Conservation (phyloP, 2,888 invertebrate genomes). For the Apoderus coryli region DNA sequence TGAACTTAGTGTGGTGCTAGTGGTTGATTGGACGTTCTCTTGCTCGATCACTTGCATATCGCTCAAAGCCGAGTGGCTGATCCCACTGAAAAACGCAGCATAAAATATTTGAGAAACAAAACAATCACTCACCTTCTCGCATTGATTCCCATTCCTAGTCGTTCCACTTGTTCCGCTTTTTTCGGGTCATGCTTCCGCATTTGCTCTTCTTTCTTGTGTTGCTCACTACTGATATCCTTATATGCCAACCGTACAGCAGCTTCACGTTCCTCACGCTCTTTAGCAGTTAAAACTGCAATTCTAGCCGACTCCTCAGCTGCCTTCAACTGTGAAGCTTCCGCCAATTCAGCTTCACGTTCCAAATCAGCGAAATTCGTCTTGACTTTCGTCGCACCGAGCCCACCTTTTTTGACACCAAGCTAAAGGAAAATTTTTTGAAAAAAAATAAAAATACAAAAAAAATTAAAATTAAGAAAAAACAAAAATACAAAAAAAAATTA, state of each 20-base stretch:
- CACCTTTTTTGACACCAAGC: conserved; percentile 76
- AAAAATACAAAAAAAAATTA: too few species aligned
- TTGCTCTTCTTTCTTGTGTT: conserved; percentile 58
- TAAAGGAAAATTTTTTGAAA: conserved; percentile 29
- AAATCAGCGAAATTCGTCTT: conserved; percentile 90
- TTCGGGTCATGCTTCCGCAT: conserved; percentile 59
- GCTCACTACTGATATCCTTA: conserved; percentile 49
- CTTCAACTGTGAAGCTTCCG: conserved; percentile 49
- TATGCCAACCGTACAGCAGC: conserved; percentile 61
- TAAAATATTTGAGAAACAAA: conserved; percentile 5
- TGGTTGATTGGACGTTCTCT: conserved; percentile 42
- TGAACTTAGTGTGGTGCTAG: conserved; percentile 31
- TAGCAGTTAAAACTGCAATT: conserved; percentile 32
- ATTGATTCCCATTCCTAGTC: conserved; percentile 83
- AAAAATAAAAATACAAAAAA: too few species aligned
- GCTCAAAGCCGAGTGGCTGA: conserved; percentile 73
- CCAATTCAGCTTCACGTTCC: conserved; percentile 76
- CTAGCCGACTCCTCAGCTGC: conserved; percentile 33
- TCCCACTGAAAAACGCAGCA: conserved; percentile 35
- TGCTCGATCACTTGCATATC: conserved; percentile 90
- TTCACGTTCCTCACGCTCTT: conserved; percentile 52
- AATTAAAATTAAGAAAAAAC: too few species aligned
- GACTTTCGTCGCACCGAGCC: conserved; percentile 89
- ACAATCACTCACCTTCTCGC: conserved; percentile 33
- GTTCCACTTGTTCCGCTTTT: conserved; percentile 77